Evolutionary conservation across 64 coral and sea anemone species (phyloP).

Genomic region (Montipora cactus): DNA sequence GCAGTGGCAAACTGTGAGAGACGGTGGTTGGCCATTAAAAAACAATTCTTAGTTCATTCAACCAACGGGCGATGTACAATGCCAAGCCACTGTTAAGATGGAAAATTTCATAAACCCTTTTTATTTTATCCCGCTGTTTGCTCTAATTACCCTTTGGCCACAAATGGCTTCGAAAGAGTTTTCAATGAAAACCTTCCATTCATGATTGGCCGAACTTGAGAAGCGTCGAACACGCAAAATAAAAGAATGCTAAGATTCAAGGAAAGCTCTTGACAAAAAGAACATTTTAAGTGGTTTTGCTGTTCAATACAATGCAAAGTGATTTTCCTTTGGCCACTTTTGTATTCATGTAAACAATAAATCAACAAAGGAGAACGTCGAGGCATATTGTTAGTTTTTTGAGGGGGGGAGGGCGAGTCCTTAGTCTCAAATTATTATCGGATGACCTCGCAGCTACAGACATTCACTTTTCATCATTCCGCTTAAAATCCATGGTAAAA

Average conservation of each 20-base stretch:
- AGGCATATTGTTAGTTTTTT: slow-evolving; percentile 2
- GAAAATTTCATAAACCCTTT: slow-evolving; percentile 37
- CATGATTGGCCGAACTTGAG: not conserved
- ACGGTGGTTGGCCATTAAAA: slow-evolving; percentile 34
- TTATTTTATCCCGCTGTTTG: slow-evolving; percentile 14
- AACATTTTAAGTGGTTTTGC: slow-evolving; percentile 21
- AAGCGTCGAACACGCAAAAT: not conserved
- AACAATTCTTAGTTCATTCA: slow-evolving; percentile 33
- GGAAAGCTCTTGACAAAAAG: slow-evolving; percentile 22
- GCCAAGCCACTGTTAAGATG: slow-evolving; percentile 17
- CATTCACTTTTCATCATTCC: not conserved
- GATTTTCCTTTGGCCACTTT: slow-evolving; percentile 17
- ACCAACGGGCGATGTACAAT: slow-evolving; percentile 15
- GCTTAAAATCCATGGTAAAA: not conserved
- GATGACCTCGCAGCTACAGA: not conserved
- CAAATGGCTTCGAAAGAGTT: slow-evolving; percentile 10
- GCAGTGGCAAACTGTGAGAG: not conserved
- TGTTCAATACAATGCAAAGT: slow-evolving; percentile 34
- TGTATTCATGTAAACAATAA: slow-evolving; percentile 18
- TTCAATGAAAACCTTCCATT: not conserved
- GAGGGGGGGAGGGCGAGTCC: not conserved
- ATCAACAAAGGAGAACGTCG: slow-evolving; percentile 6
- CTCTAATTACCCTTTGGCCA: slow-evolving; percentile 1
- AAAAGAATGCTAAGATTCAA: slow-evolving; percentile 9
- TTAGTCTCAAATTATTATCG: not conserved